phyloP scores from a whole-genome alignment of 1,140 invertebrate species.

The Trialeurodes vaporariorum region DNA sequence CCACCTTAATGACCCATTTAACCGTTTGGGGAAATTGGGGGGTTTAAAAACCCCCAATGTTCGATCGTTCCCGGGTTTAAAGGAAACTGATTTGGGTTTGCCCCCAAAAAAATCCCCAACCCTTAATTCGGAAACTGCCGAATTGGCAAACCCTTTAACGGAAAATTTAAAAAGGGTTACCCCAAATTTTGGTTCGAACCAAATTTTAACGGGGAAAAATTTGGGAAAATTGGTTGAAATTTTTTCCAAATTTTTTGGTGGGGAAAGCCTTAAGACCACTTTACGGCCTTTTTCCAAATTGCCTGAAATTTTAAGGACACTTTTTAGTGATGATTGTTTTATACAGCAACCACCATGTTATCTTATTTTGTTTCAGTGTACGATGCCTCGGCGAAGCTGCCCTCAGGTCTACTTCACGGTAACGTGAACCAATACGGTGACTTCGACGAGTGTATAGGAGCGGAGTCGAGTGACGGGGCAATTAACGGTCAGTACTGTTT shows the following conservation, averaged over 20 bases:
- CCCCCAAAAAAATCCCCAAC: no score
- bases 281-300: neutral
- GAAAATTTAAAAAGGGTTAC: no score
- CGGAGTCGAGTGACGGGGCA: conserved; percentile 32
- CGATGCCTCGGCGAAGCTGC: conserved; percentile 46
- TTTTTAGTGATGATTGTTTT: neutral
- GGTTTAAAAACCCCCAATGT: no score
- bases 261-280: neutral
- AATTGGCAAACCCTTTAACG: no score
- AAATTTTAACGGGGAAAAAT: no score
- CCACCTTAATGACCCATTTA: no score
- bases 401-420: conserved; percentile 46
- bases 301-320: neutral
- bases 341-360: no score
- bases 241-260: neutral
- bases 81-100: no score
- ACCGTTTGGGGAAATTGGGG: no score
- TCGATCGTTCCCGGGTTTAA: no score
- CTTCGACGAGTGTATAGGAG: conserved; percentile 45
- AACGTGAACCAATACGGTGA: conserved; percentile 52
- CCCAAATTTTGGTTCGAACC: no score
- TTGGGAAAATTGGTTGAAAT: neutral
- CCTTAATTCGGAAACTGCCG: no score
- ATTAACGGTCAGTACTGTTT: conserved; percentile 49
- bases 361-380: conserved; percentile 43